phyloP scores from a whole-genome alignment of 64 coral and sea anemone species.

The Stichodactyla helianthus region DNA sequence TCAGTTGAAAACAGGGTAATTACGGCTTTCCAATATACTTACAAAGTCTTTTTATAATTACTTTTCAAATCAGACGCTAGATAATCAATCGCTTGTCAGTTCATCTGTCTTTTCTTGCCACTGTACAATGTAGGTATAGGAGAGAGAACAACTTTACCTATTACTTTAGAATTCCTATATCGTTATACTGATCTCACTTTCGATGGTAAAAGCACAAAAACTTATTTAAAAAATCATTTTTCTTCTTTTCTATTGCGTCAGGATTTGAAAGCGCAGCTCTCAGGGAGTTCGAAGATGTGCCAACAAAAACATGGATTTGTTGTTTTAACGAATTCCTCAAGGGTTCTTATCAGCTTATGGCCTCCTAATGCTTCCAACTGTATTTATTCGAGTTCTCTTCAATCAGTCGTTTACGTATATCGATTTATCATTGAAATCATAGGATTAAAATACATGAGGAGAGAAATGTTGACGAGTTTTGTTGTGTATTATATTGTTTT shows the following conservation, averaged over 20 bases:
- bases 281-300: background rate
- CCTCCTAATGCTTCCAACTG: background rate
- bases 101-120: no score
- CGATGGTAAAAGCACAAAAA: background rate
- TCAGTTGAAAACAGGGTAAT: background rate
- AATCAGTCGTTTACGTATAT: background rate
- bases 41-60: background rate
- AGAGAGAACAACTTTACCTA: no score
- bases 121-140: no score
- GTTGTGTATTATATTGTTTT: no score
- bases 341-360: background rate
- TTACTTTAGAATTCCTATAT: no score
- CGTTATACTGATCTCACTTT: background rate
- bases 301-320: background rate
- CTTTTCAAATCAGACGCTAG: background rate
- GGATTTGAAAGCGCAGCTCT: background rate
- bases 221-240: background rate
- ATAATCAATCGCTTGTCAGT: background rate
- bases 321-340: conserved; percentile 4
- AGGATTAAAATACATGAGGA: background rate
- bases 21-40: background rate
- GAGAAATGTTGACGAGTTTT: background rate
- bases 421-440: background rate
- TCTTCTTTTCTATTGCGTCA: background rate
- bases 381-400: background rate